Evolutionary conservation across 2,797 vertebrate genomes (phyloP).

Genomic region (Balearica regulorum): DNA sequence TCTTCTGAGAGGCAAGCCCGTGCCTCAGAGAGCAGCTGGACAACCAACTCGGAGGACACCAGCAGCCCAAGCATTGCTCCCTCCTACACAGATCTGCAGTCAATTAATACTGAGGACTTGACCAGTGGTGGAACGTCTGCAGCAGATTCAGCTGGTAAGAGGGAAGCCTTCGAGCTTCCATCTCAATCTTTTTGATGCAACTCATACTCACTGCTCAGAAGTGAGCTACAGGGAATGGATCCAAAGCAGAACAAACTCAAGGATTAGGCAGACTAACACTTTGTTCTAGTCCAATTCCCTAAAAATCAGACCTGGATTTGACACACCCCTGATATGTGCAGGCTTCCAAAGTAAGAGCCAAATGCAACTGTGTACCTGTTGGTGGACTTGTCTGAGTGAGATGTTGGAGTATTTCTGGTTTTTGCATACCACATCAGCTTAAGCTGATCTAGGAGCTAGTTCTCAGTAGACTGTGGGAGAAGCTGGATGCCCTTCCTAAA

Average conservation of each 20-base stretch:
- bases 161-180: neutral
- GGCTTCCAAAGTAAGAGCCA: neutral
- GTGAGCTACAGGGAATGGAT: neutral
- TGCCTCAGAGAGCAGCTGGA: conserved; percentile 81
- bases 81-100: conserved; percentile 80
- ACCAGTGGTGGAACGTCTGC: conserved; percentile 72
- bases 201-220: neutral
- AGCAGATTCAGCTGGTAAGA: conserved; percentile 81
- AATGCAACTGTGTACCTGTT: neutral
- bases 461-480: neutral
- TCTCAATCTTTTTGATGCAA: neutral
- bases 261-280: neutral
- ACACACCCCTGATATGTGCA: neutral
- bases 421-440: neutral
- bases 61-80: conserved; percentile 78
- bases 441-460: neutral
- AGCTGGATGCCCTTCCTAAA: neutral
- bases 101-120: conserved; percentile 73
- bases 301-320: neutral
- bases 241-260: neutral
- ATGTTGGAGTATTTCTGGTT: neutral
- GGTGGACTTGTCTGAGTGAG: neutral
- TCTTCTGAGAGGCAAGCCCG: conserved; percentile 71
- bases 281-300: neutral
- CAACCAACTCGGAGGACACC: conserved; percentile 78